Evolutionary conservation across 2,113 vertebrate species (phyloP).

Genomic region (Phylloscopus whistleri): DNA sequence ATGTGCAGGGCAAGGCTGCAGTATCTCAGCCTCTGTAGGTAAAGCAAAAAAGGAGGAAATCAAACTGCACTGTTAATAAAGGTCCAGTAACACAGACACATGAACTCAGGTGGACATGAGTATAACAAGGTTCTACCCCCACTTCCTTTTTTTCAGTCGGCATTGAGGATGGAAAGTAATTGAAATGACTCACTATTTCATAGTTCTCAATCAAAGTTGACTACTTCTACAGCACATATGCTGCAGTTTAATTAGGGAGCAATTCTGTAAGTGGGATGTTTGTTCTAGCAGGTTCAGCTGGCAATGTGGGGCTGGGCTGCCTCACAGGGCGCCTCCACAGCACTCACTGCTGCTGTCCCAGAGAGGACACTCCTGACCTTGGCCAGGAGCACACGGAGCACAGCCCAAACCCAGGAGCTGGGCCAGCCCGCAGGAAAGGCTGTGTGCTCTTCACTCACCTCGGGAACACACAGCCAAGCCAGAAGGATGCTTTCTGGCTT

Average conservation of each 20-base stretch:
- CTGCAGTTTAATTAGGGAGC: not conserved
- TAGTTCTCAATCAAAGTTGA: not conserved
- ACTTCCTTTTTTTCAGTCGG: not conserved
- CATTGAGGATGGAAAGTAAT: not conserved
- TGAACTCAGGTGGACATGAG: not conserved
- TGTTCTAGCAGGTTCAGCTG: rapidly evolving
- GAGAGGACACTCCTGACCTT: rapidly evolving
- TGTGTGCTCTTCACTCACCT: not conserved
- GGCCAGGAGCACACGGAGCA: rapidly evolving
- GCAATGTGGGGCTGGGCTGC: not conserved
- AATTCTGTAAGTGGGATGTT: rapidly evolving
- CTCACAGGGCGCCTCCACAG: rapidly evolving
- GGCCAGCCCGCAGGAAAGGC: rapidly evolving
- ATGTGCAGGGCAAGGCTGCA: not conserved
- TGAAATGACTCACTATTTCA: not conserved
- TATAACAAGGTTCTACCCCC: not conserved
- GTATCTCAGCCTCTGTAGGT: not conserved
- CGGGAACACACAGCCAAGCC: rapidly evolving
- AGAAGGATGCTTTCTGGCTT: not conserved
- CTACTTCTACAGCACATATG: rapidly evolving
- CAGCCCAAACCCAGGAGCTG: rapidly evolving
- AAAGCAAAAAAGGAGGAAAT: not conserved
- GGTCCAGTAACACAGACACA: not conserved
- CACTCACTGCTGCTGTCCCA: rapidly evolving
- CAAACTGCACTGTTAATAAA: not conserved